Percentiles rank a stretch among this genome's conserved stretches.
Conservation (phyloP, 1,140 invertebrate genomes). For the Phthorimaea operculella region DNA sequence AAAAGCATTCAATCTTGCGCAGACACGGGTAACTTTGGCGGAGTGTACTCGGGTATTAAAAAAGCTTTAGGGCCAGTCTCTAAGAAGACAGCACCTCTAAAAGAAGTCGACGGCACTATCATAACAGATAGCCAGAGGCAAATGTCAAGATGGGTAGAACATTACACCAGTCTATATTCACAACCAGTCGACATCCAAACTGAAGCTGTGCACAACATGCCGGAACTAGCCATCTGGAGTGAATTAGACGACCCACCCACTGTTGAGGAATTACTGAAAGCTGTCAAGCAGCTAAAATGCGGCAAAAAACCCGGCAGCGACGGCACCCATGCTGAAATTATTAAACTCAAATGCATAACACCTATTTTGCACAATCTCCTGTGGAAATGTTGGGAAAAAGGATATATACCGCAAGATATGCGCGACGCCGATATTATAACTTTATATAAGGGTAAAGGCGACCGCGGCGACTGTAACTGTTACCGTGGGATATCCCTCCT, state of each 20-base stretch:
- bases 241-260: slow-evolving; percentile 15
- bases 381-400: slow-evolving; percentile 12
- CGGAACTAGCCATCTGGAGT: slow-evolving; percentile 5
- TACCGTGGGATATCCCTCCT: background rate
- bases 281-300: slow-evolving; percentile 12
- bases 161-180: slow-evolving; percentile 15
- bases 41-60: background rate
- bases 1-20: background rate
- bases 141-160: slow-evolving; percentile 13
- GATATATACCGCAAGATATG: slow-evolving; percentile 14
- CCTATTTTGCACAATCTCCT: slow-evolving; percentile 12
- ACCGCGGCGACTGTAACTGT: slow-evolving; percentile 11
- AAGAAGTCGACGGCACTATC: slow-evolving; percentile 12
- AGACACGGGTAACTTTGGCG: background rate
- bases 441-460: slow-evolving; percentile 16
- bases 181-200: slow-evolving; percentile 6
- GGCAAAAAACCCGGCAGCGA: slow-evolving; percentile 13
- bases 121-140: slow-evolving; percentile 12
- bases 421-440: slow-evolving; percentile 14
- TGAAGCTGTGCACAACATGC: slow-evolving; percentile 3
- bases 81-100: slow-evolving; percentile 20
- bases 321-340: slow-evolving; percentile 8
- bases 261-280: slow-evolving; percentile 6
- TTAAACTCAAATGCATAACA: slow-evolving; percentile 9
- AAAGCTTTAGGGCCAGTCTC: background rate